Evolutionary conservation across 2,888 invertebrate species (phyloP).

Genomic region (Rosalia funebris): DNA sequence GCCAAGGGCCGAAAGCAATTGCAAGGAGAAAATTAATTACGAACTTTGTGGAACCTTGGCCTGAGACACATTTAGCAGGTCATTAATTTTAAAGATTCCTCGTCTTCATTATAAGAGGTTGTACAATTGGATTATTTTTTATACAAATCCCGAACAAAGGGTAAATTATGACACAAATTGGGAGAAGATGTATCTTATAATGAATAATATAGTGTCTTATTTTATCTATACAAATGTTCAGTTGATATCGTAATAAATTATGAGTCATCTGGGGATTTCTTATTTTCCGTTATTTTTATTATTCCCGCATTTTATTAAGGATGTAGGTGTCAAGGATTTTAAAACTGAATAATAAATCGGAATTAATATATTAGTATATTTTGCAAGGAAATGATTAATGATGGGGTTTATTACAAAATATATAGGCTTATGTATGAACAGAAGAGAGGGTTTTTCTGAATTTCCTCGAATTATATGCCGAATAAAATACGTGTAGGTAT

Average conservation of each 20-base stretch:
- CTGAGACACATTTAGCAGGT: constrained; percentile 12
- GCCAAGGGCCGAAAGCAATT: constrained; percentile 36
- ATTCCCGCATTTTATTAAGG: neutral
- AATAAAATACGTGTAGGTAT: too few species aligned
- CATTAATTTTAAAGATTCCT: constrained; percentile 20
- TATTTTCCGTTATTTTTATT: neutral
- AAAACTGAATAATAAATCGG: too few species aligned
- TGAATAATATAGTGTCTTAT: neutral
- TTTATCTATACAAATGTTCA: neutral
- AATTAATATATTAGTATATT: too few species aligned
- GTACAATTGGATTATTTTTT: neutral
- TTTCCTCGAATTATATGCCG: too few species aligned
- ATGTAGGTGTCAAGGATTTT: too few species aligned
- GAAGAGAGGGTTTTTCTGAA: too few species aligned
- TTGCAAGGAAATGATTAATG: too few species aligned
- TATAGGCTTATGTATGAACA: too few species aligned
- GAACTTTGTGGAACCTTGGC: constrained; percentile 19
- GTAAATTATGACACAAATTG: neutral
- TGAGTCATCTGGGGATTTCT: neutral
- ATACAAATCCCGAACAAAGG: neutral
- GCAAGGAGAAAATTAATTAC: constrained; percentile 34
- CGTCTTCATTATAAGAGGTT: constrained; percentile 9
- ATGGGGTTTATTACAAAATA: too few species aligned
- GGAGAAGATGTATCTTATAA: neutral
- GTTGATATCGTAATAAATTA: neutral